Percentiles rank a stretch among this genome's conserved stretches.
Evolutionary conservation across 2,797 vertebrate species (phyloP).

Genomic region (Fringilla coelebs): DNA sequence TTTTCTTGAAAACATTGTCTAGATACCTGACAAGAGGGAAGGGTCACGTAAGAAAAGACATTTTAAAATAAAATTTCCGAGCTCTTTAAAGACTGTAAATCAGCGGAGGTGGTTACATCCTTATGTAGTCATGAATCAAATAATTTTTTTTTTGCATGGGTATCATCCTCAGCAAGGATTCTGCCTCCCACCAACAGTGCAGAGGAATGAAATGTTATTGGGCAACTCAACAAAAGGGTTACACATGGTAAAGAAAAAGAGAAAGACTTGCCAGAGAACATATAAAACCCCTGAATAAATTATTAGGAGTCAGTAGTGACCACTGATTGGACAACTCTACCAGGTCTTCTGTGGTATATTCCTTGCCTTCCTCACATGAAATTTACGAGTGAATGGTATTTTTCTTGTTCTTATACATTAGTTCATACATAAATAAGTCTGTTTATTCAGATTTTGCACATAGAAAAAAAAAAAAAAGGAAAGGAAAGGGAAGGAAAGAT

Average conservation of each 20-base stretch:
- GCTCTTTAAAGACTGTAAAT: background rate
- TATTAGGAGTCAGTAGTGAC: background rate
- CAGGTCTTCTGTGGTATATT: background rate
- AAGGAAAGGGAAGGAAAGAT: background rate
- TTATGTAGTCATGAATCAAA: background rate
- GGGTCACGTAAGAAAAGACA: background rate
- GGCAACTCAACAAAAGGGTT: background rate
- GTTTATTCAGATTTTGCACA: background rate
- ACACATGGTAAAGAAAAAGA: background rate
- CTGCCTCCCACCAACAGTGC: background rate
- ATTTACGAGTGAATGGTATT: background rate
- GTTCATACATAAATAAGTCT: background rate
- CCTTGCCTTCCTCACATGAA: background rate
- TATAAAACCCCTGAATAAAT: background rate
- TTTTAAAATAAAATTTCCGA: background rate
- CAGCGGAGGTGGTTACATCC: background rate
- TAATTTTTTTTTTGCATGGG: fast-evolving
- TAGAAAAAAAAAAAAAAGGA: background rate
- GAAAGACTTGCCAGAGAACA: background rate
- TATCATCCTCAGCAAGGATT: background rate
- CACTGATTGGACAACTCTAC: background rate
- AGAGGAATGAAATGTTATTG: background rate
- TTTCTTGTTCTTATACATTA: background rate
- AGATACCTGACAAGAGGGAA: background rate
- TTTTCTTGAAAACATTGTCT: background rate